Percentiles rank a stretch among this genome's conserved stretches.
These are phyloP conservation scores for Petaurus breviceps DNA, from an alignment of 2,113 vertebrate genomes.

Conservation along the genomic window DNA sequence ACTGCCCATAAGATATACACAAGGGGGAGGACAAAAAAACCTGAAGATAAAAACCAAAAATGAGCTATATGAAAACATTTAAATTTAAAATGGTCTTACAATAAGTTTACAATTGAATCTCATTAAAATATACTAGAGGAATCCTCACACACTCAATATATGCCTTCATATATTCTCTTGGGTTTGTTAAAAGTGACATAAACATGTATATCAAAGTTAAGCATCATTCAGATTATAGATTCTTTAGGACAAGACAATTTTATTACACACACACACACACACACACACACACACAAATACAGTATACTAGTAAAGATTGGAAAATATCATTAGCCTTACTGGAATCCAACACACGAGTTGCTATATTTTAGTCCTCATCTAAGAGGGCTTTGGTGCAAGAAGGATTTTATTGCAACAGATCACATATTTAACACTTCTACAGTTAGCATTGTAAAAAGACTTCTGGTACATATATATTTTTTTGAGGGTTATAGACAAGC, in stretches of 20 bases:
- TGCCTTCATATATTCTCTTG: not conserved
- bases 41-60: constrained; percentile 79
- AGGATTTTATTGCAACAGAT: not conserved
- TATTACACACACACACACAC: not conserved
- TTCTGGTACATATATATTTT: not conserved
- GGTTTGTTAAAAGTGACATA: constrained; percentile 20
- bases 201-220: not conserved
- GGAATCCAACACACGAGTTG: not conserved
- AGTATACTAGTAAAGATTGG: not conserved
- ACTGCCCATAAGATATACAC: constrained; percentile 99
- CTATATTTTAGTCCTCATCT: not conserved
- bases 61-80: constrained; percentile 26
- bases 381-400: not conserved
- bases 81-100: constrained; percentile 41
- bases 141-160: not conserved
- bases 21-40: constrained; percentile 99
- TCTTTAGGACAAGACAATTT: not conserved
- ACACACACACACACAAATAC: not conserved
- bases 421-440: constrained; percentile 29
- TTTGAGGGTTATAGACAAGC: not conserved
- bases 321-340: not conserved
- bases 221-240: not conserved
- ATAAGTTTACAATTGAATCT: not conserved
- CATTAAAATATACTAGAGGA: not conserved
- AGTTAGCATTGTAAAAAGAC: not conserved